Conservation (phyloP, 2,888 invertebrate species). For the Neocrepidodera transversa region DNA sequence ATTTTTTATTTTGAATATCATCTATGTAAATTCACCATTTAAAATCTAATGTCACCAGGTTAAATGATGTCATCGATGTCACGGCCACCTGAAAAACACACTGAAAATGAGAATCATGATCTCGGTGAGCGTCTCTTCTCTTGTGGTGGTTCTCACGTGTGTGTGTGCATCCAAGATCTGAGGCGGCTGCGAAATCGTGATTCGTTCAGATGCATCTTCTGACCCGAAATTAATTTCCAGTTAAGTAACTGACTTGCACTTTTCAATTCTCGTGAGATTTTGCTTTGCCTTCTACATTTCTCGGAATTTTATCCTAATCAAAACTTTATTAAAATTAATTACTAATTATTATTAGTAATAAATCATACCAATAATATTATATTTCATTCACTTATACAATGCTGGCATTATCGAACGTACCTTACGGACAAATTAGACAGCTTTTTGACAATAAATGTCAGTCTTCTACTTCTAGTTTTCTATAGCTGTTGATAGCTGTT, state of each 20-base stretch:
- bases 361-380: no score
- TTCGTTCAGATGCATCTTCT: slow-evolving; percentile 30
- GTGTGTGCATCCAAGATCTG: slow-evolving; percentile 3
- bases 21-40: no score
- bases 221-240: slow-evolving; percentile 34
- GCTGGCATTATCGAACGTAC: no score
- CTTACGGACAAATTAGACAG: no score
- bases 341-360: no score
- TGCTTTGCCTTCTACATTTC: neutral
- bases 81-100: slow-evolving; percentile 1
- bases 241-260: slow-evolving; percentile 36
- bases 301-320: no score
- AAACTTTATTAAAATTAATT: no score
- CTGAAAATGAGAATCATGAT: slow-evolving; percentile 4
- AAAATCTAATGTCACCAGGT: neutral
- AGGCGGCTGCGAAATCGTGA: slow-evolving; percentile 15
- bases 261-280: slow-evolving; percentile 32
- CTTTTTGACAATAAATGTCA: no score
- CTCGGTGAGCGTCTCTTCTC: neutral
- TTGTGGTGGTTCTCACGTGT: neutral
- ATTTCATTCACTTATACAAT: no score
- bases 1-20: no score
- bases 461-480: no score
- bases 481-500: no score
- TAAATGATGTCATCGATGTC: slow-evolving; percentile 1